Evolutionary conservation across 2,113 vertebrate species (phyloP), one percentile per base, ranked within the genome.

Genomic region (Lucifuga dentata): DNA sequence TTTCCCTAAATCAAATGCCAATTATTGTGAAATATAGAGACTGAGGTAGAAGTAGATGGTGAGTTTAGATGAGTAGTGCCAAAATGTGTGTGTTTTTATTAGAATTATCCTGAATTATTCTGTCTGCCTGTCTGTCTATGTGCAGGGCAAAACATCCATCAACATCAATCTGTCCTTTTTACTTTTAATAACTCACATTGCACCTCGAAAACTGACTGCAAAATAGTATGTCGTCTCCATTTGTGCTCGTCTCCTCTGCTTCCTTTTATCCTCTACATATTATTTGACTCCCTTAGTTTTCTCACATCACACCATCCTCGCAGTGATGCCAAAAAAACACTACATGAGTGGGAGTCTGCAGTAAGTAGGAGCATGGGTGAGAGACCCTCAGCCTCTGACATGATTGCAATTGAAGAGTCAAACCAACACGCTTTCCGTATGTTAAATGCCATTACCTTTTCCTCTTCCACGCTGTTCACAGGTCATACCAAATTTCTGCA

Each of bases 381-480:
- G 60, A 67, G 56, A 80, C 52, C 57, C 53, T 74, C 60, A 68
- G n/a, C 48, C 59, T 76, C 48, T 60, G 62, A 79, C 73, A 70
- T 73, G 62, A 68, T 79, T 70, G 61, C 74, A 86, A 70, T 86
- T 78, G 80, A 51, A 46, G 1, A 43, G 68, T 44, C 2, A 2
- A 13, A 63, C 43, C 10, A 73, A 59, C 21, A 67, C 35, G 20
- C 58, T 57, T 38, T 69, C 33, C 26, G 29, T 20, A 52, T 51
- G 35, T 55, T 55, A n/a, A 79, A 56, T 48, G 19, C 13, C 11
- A 15, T 15, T 39, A 4, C n/a, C 9, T 1, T 11, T 43, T 21
- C 35, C 12, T 16, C n/a, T 2, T 39, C 35, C n/a, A n/a, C n/a
- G n/a, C n/a, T 38, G 35, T 38, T 38, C 7, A 16, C 0, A 3